Base-by-base conservation (phyloP, 1,140 invertebrate species). In the Camponotus pennsylvanicus region DNA sequence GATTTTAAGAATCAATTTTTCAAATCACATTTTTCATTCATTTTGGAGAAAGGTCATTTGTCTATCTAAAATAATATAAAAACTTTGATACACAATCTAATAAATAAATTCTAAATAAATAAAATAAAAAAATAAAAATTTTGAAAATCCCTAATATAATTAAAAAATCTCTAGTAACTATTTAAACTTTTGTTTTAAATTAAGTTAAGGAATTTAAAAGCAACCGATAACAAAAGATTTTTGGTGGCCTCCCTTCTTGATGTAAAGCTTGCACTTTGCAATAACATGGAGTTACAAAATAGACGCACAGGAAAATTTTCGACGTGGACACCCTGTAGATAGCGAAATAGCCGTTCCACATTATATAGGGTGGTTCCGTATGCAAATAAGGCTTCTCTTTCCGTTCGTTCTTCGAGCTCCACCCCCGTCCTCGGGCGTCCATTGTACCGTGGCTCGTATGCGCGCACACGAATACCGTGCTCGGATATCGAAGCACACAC, bases 391-490 rank as follows among this genome's bases (percentile, higher is more conserved):
- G 63, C 78, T 87, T 90, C 92, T 88, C 85, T 89, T 86, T 86
- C 84, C 84, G 88, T 91, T 79, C 87, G 85, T 91, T 86, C 80
- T 55, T 89, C 75, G 88, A 90, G 92, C 94, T 94, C 94, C 94
- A 94, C 94, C 94, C 92, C 88, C 89, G 86, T 93, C 94, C 94
- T 93, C 92, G 77, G 93, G 94, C 94, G 88, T 90, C 92, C 93
- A 94, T 94, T 94, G 94, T 94, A 87, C 88, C 63, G 71, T 73
- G 85, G 76, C 42, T 79, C 76, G 84, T 42, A 63, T 64, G 37
- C 15, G n/a, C 70, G 15, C 59, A 32, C 61, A 52, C 70, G 11
- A 11, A 59, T 42, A 37, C 61, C 75, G 49, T 49, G 70, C 67
- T 67, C 80, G 76, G 52, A 34, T 77, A 89, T 57, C 80, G 70